A percentile compares a stretch with the other conserved stretches of the same genome.
Evolutionary conservation across 2,113 vertebrate genomes (phyloP).

Genomic region (Podarcis cretensis): DNA sequence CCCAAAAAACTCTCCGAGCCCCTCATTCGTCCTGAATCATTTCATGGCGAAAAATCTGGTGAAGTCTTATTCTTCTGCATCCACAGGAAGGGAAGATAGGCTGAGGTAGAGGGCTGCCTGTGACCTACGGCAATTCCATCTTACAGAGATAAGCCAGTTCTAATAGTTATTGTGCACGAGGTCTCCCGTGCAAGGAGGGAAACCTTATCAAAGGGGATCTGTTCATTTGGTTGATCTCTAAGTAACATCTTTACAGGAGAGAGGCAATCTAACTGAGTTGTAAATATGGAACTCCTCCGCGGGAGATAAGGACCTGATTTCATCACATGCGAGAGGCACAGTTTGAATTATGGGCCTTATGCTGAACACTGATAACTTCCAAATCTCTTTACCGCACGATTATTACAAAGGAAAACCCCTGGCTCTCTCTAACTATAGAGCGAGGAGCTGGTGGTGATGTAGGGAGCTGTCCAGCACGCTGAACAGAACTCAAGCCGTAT

Average conservation of each 20-base stretch:
- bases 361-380: neutral
- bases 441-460: neutral
- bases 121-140: neutral
- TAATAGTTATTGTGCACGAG: neutral
- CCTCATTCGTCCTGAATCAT: neutral
- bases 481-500: neutral
- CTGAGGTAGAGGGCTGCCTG: no score
- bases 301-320: neutral
- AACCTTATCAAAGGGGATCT: neutral
- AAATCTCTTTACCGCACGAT: conserved; percentile 13
- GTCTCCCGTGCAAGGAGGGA: neutral
- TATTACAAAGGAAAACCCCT: conserved; percentile 23
- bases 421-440: conserved; percentile 2
- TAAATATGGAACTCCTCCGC: neutral
- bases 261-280: accelerated
- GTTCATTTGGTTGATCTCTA: conserved; percentile 20
- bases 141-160: neutral
- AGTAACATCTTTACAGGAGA: neutral
- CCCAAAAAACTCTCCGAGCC: neutral
- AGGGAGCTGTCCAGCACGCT: neutral
- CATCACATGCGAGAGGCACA: accelerated
- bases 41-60: neutral
- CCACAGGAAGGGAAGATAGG: neutral
- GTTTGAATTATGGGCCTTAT: conserved; percentile 5
- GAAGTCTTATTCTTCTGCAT: neutral